Base-by-base conservation (phyloP, 2,113 vertebrate species). In the Coregonus clupeaformis region DNA sequence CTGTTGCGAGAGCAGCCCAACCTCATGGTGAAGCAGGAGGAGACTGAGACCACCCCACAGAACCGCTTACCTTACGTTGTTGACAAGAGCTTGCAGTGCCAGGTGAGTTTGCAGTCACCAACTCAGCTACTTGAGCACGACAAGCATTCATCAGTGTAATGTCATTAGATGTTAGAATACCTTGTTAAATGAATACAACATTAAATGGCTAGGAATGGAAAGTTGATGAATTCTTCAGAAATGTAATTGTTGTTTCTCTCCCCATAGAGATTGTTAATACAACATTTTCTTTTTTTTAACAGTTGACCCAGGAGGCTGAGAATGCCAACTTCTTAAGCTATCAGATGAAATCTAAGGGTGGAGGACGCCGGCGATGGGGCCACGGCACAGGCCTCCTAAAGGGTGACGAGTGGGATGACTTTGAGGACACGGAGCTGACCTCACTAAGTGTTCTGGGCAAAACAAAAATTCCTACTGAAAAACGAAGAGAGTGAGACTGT, bases 331-430 rank as follows among this genome's bases (percentile, higher is more conserved):
- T 91, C 25, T 77, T 86, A 52, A 80, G 81, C 77, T 89, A 86
- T 89, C 94, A 85, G 81, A 80, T 82, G 67, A 96, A 96, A 75
- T 88, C 93, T 66, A 96, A 96, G 87, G 91, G 86, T 63, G 91
- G 86, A 62, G 91, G 95, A 32, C 92, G 93, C 69, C 87, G 91
- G 68, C 92, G 95, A 30, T 98, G 97, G 97, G 96, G 94, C 12
- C 93, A 94, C 4, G 82, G 92, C 66, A 87, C 92, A 5, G 92
- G 93, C 80, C 88, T 92, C 5, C 75, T 91, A 0, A 97, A 95
- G 83, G 90, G 83, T 69, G 94, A 96, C 14, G 95, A 96, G 25
- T 96, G 95, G 96, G 94, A 95, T 24, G 94, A 97, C 45, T 82
- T 91, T 27, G 95, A 96, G 79, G 94, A 95, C 67, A 75, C 90